Evolutionary conservation across 1,140 invertebrate species (phyloP).

Genomic region (Heterodera carotae): DNA sequence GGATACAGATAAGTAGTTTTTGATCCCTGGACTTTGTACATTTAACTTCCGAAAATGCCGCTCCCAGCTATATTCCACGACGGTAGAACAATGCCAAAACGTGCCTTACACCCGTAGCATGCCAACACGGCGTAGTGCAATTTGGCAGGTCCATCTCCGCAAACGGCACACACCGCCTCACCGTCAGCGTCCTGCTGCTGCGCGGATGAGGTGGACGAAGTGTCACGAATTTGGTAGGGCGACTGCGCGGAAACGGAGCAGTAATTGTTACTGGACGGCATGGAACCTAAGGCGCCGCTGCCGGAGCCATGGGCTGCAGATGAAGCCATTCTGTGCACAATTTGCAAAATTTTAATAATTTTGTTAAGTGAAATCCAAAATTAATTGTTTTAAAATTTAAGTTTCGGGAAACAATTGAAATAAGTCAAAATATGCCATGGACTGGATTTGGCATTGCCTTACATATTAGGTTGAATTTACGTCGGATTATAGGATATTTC

Average conservation of each 20-base stretch:
- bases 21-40: too few species aligned
- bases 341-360: too few species aligned
- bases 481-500: too few species aligned
- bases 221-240: constrained; percentile 53
- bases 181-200: constrained; percentile 19
- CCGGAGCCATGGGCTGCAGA: not conserved
- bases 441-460: too few species aligned
- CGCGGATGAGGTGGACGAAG: constrained; percentile 17
- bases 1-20: too few species aligned
- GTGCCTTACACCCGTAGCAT: constrained; percentile 59
- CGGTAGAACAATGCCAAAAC: constrained; percentile 22
- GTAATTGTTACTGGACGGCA: not conserved
- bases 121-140: constrained; percentile 62
- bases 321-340: constrained; percentile 4
- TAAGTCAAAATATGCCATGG: too few species aligned
- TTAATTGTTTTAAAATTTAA: too few species aligned
- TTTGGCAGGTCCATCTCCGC: constrained; percentile 61
- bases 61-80: too few species aligned
- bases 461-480: too few species aligned
- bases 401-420: too few species aligned
- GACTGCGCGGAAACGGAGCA: constrained; percentile 36
- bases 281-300: not conserved
- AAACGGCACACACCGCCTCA: constrained; percentile 60
- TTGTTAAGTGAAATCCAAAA: too few species aligned
- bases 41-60: too few species aligned